Evolutionary conservation across 2,113 vertebrate species (phyloP), one percentile per base, ranked within the genome.

Genomic region (Anoura caudifer): DNA sequence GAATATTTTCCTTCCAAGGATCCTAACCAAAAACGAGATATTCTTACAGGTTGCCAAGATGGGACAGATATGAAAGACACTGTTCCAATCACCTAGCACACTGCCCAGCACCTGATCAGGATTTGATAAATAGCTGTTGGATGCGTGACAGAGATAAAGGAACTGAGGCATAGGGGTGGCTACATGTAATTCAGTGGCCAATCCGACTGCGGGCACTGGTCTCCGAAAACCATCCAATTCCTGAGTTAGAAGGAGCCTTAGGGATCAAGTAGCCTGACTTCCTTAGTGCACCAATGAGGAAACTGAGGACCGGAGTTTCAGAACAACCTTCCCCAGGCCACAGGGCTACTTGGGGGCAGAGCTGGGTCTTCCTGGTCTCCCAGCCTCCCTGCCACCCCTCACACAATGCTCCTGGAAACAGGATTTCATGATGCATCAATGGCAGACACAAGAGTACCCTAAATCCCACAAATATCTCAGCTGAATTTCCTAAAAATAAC

Each of bases 401-500:
- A 33, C 0, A 0, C 0, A 0, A 24, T 41, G 65, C 56, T 84
- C 82, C 61, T 4, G 87, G 77, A 36, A 19, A 20, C n/a, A 87
- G 43, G 31, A 38, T 95, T 88, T 91, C 72, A 56, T 28, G 83
- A 65, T 7, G 11, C 16, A 16, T 54, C 76, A 26, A 26, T 26
- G 20, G 28, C 15, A 7, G 38, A 54, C 50, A 65, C 50, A 82
- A 70, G 76, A 65, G 36, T 8, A 36, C 65, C 36, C 79, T 67
- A 61, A 91, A 38, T 24, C 28, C 19, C 24, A 43, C 20, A 26
- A 38, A 36, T 36, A 56, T 38, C n/a, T 88, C 54, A 36, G 75
- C 61, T 52, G 79, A 36, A 47, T 59, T 85, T 89, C 72, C 70
- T 95, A 87, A 95, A 97, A 97, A 85, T 95, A 95, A 89, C 38